Percentiles rank a stretch among this genome's conserved stretches.
Evolutionary conservation across 1,140 invertebrate genomes (phyloP).

Genomic region (Platorchestia sp.): DNA sequence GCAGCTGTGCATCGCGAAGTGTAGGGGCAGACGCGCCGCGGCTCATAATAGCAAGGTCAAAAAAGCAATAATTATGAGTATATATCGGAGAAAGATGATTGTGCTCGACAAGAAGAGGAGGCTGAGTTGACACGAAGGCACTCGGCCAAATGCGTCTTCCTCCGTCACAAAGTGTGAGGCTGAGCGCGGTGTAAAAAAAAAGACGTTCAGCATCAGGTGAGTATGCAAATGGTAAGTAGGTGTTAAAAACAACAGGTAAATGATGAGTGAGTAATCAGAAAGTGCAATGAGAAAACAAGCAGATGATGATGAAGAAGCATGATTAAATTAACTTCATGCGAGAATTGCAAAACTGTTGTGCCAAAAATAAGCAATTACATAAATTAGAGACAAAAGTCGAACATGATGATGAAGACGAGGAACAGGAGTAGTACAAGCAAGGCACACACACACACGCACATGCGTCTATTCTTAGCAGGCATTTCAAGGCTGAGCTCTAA

Average conservation of each 20-base stretch:
- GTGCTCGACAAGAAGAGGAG: not conserved
- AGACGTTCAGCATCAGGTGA: not conserved
- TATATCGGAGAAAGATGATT: not conserved
- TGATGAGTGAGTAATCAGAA: not conserved
- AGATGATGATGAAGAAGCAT: not conserved
- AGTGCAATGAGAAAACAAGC: not conserved
- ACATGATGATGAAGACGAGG: not conserved
- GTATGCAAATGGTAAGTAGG: not conserved
- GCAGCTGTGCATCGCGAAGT: not conserved
- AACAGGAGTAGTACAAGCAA: not conserved
- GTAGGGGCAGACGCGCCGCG: not conserved
- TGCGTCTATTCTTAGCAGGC: not conserved
- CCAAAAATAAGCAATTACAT: not conserved
- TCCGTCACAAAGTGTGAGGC: not conserved
- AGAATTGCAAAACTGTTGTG: not conserved
- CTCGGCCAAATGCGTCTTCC: not conserved
- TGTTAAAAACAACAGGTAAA: not conserved
- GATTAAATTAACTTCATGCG: not conserved
- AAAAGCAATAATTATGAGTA: not conserved
- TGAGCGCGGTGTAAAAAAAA: not conserved
- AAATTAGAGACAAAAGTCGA: not conserved
- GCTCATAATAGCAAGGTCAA: not conserved
- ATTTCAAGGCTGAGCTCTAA: conserved; percentile 1
- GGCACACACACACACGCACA: no score
- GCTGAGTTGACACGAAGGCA: not conserved